Evolutionary conservation across 23 tunicate genomes (phyloP).

Genomic region (Ciona savignyi): DNA sequence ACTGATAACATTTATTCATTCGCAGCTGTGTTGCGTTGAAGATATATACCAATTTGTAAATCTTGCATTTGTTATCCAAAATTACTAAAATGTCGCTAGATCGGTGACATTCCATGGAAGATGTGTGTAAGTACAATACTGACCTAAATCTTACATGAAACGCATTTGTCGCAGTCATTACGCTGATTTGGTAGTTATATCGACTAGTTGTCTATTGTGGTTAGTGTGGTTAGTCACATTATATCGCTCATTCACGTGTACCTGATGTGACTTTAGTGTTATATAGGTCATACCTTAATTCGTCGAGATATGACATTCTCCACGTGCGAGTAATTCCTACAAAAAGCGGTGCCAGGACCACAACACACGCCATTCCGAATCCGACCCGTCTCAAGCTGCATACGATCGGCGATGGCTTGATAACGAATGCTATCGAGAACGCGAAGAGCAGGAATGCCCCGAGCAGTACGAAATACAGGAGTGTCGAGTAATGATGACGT

Average conservation of each 20-base stretch:
- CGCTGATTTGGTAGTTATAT: no score
- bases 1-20: no score
- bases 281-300: neutral
- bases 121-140: no score
- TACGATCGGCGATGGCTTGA: conserved; percentile 4
- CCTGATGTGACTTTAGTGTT: neutral
- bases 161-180: no score
- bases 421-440: conserved; percentile 4
- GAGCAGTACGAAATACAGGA: conserved; percentile 14
- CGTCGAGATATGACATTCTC: conserved; percentile 19
- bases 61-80: no score
- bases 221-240: neutral
- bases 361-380: conserved; percentile 6
- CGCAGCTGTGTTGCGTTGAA: no score
- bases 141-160: no score
- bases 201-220: no score
- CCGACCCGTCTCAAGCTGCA: conserved; percentile 10
- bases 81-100: no score
- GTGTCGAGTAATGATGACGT: conserved; percentile 6
- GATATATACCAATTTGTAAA: no score
- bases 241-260: neutral
- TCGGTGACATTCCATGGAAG: no score
- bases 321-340: conserved; percentile 21
- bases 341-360: conserved; percentile 10
- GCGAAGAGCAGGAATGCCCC: conserved; percentile 18